Conservation (phyloP, 53 echinoderm and acorn worm species). For the Actinopyga echinites region DNA sequence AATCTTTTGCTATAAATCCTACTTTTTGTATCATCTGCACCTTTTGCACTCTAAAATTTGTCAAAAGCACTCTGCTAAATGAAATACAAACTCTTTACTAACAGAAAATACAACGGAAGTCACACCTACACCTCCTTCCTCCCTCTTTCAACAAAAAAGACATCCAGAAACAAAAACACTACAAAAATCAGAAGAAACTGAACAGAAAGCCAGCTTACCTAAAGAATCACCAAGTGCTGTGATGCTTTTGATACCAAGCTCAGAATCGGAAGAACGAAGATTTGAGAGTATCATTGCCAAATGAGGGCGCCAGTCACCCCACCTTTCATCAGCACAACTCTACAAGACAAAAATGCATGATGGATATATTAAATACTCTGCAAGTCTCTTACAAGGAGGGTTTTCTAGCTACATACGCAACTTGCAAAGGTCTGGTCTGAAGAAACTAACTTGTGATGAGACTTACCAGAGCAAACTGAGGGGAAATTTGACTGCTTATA, state of each 20-base stretch:
- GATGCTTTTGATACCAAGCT: slow-evolving; percentile 86
- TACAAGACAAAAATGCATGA: slow-evolving; percentile 33
- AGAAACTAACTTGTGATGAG: background rate
- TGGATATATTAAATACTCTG: background rate
- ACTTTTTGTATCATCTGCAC: no score
- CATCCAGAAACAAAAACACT: background rate
- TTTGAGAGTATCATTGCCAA: slow-evolving; percentile 98
- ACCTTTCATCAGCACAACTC: slow-evolving; percentile 97
- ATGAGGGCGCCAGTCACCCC: slow-evolving; percentile 99
- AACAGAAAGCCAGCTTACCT: slow-evolving; percentile 41
- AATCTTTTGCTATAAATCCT: no score
- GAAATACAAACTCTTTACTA: no score
- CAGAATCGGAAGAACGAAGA: slow-evolving; percentile 72
- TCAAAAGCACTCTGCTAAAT: no score
- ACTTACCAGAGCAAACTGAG: background rate
- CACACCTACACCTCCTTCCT: background rate
- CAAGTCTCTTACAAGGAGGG: no score
- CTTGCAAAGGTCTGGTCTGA: background rate
- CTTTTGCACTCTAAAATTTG: no score
- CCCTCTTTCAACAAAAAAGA: background rate
- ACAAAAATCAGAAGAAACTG: background rate
- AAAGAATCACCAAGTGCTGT: slow-evolving; percentile 89
- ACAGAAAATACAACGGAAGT: no score
- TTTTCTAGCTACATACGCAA: background rate
- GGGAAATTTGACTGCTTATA: no score